Base-by-base conservation (phyloP, 2,113 vertebrate genomes). In the Siphamia tubifer region DNA sequence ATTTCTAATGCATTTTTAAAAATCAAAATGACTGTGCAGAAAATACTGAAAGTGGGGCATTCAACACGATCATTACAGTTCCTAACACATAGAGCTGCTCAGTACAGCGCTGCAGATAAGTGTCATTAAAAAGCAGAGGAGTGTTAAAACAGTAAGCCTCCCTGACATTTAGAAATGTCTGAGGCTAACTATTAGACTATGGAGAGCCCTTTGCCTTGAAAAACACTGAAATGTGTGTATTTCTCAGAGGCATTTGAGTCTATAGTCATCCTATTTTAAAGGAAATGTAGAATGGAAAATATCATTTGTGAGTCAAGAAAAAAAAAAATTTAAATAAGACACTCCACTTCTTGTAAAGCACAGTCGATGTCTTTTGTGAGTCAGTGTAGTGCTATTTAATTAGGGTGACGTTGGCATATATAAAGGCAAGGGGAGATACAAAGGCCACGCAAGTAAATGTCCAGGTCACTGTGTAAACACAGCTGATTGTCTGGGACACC, bases 391-490 rank as follows among this genome's bases (percentile, higher is more conserved):
- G 45, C 31, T 30, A 12, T 56, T 53, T 71, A 79, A 82, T 88
- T 79, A 77, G 54, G 38, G 31, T 5, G 40, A 35, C 38, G 47
- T 56, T 74, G 49, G 20, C 47, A 75, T 68, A 35, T 68, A 19
- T 60, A 55, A 53, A 49, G 61, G 52, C 45, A 54, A 31, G 15
- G 17, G 17, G 34, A 42, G 72, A 23, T 3, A 52, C 48, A 31
- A 63, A 68, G 82, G 67, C 68, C 74, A 68, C 54, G 55, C 56
- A 68, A 71, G 70, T 51, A 53, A 73, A 68, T 70, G 89, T 86
- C 81, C 85, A 85, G 86, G 82, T 88, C 87, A 74, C n/a, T 62
- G 42, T 82, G 74, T 87, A 82, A 77, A 83, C 77, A 77, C 65
- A 36, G 76, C 69, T 79, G 76, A 86, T 85, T 81, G 86, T 85